Base-by-base conservation (phyloP, 2,797 vertebrate genomes). In the Cynodonichthys magdalenae region DNA sequence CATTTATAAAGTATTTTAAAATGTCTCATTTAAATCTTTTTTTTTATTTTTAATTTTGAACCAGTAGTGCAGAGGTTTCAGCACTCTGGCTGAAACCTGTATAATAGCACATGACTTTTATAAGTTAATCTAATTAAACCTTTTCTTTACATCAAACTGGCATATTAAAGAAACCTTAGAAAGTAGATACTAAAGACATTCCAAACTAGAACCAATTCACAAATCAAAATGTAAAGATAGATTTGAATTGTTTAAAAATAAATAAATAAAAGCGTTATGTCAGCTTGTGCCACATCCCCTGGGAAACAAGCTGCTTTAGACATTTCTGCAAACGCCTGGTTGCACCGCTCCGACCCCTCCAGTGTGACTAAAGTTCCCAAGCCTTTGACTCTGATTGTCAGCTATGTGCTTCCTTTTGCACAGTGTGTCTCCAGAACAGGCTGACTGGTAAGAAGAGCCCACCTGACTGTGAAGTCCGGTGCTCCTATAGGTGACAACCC, bases 331-430 rank as follows among this genome's bases (percentile, higher is more conserved):
- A 76, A 62, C 75, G 77, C 69, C 41, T 42, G 69, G 67, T 79
- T 74, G 71, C 75, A 36, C 75, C 67, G 69, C 18, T 70, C 75
- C 76, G 70, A 65, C 84, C 82, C 83, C 71, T 82, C 71, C 52
- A 52, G 75, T 66, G 74, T 73, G 79, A 85, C 84, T 79, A 71
- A 71, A 69, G 71, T 77, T 85, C 77, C 77, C 75, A 59, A 86
- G 74, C 75, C 80, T 87, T 86, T 90, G 91, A 92, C 86, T 80
- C 77, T 82, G 80, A 80, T 84, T 90, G 90, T 90, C 91, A 92
- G 88, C 87, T 89, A 83, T 92, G 87, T 87, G 79, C 88, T 87
- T 87, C 74, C 83, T 89, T 92, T 87, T 87, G 75, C 82, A 82
- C 69, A 77, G 81, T 24, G 74, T 59, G 75, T 88, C 68, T 82